Evolutionary conservation across 1,140 invertebrate species (phyloP), one percentile per base, ranked within the genome.

Genomic region (Drusus annulatus): DNA sequence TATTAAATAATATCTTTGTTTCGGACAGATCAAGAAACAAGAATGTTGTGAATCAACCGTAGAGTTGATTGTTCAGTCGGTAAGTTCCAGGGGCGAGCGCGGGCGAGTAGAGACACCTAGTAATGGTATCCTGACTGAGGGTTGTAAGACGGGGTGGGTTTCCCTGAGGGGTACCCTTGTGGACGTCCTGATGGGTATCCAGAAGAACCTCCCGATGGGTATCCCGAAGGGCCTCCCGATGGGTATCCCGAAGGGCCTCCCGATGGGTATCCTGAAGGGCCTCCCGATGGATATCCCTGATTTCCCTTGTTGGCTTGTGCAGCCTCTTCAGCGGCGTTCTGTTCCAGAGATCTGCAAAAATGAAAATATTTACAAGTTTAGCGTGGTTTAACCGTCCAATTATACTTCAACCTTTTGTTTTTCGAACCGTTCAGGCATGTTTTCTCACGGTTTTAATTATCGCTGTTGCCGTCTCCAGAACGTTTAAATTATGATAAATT

Each of bases 271-370:
- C 81, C 81, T 23, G 80, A 79, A 31, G 79, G 54, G 3, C 25
- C 52, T 21, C 81, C 78, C 25, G 81, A 83, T 73, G 81, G 81
- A 56, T 83, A 83, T 60, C 82, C 82, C 50, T 83, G 76, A 31
- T 86, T 85, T 13, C 82, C 85, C 25, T 83, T 71, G 58, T 86
- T 85, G 7, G 81, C 85, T 78, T 86, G 86, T 2, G 85, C 86
- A 15, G 87, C 87, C 84, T 89, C 87, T 45, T 87, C 88, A 69
- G 86, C 86, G 1, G 86, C 87, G 45, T 86, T 86, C 83, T 90
- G 86, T 23, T 88, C 87, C 23, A 88, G 80, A 21, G 88, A 85
- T 31, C 89, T 90, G 82, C 25, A 28, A 31, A 13, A 65, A 65
- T 16, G 15, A 65, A 21, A 56, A 56, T 1, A 21, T 17, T 1